A percentile compares a stretch with the other conserved stretches of the same genome.
These are phyloP conservation scores for Psettodes erumei DNA, from an alignment of 2,113 vertebrate species.

Conservation along the genomic window DNA sequence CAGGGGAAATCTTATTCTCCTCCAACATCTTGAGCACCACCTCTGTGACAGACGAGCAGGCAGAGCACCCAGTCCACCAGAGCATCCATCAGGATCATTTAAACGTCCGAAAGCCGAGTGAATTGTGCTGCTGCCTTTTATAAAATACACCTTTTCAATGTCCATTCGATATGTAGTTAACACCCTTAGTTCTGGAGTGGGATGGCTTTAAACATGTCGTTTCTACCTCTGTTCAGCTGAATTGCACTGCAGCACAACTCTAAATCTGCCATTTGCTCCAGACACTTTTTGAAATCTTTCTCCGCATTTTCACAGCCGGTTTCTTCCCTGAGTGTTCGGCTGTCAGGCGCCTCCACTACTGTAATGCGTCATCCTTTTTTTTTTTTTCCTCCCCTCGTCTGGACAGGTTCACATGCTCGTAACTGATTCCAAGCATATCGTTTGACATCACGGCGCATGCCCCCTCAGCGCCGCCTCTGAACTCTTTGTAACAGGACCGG, in stretches of 20 bases:
- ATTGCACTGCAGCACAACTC: not conserved
- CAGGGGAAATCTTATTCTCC: slow-evolving; percentile 48
- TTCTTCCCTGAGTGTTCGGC: slow-evolving; percentile 29
- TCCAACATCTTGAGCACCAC: slow-evolving; percentile 5
- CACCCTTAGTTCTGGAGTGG: slow-evolving; percentile 5
- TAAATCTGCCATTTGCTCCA: slow-evolving; percentile 26
- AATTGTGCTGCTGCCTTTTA: slow-evolving; percentile 36
- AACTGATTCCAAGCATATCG: slow-evolving; percentile 46
- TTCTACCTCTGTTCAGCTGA: not conserved
- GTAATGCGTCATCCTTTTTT: slow-evolving; percentile 63
- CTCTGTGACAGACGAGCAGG: slow-evolving; percentile 12
- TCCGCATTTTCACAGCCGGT: slow-evolving; percentile 14
- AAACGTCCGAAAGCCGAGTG: slow-evolving; percentile 13
- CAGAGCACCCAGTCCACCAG: not conserved
- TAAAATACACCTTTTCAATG: slow-evolving; percentile 33
- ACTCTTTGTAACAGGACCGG: not conserved
- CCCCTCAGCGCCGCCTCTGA: not conserved
- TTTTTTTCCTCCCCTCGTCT: slow-evolving; percentile 25
- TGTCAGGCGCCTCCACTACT: slow-evolving; percentile 37
- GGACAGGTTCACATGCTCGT: slow-evolving; percentile 43
- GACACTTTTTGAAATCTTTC: slow-evolving; percentile 32
- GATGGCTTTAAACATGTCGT: not conserved
- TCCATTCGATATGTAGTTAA: slow-evolving; percentile 13
- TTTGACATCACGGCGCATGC: slow-evolving; percentile 32
- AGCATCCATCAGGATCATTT: slow-evolving; percentile 35